Evolutionary conservation across 2,797 vertebrate species (phyloP).

Genomic region (Chanos chanos): DNA sequence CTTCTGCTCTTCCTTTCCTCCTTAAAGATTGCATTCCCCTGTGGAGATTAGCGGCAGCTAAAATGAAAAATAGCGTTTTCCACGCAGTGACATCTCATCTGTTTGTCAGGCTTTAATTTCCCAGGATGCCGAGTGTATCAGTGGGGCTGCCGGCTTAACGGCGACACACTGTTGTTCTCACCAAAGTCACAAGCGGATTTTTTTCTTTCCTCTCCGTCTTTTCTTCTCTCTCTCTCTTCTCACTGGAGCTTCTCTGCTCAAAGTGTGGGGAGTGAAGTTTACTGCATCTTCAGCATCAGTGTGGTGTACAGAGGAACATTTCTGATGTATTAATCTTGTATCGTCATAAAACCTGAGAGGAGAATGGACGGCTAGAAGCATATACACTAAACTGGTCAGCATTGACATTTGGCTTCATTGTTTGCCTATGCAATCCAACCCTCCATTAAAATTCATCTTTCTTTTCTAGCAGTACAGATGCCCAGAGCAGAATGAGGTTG

Average conservation of each 20-base stretch:
- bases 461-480: conserved; percentile 44
- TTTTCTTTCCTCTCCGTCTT: conserved; percentile 42
- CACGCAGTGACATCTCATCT: conserved; percentile 74
- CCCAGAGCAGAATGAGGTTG: conserved; percentile 52
- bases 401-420: too few species aligned
- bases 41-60: conserved; percentile 66
- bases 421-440: conserved; percentile 7
- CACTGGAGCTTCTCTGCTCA: conserved; percentile 4
- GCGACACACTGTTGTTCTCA: conserved; percentile 28
- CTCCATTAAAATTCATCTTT: conserved; percentile 45
- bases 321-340: too few species aligned
- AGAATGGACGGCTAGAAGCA: too few species aligned
- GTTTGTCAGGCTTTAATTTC: conserved; percentile 79
- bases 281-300: too few species aligned
- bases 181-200: conserved; percentile 30
- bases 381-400: too few species aligned
- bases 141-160: conserved; percentile 57
- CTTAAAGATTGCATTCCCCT: conserved; percentile 58
- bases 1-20: conserved; percentile 44
- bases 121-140: conserved; percentile 59
- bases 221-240: conserved; percentile 30
- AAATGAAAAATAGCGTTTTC: conserved; percentile 77
- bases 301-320: too few species aligned
- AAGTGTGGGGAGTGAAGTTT: conserved; percentile 5
- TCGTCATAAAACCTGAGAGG: too few species aligned